phyloP scores from a whole-genome alignment of 1,140 invertebrate genomes.

The Drosophila erecta region DNA sequence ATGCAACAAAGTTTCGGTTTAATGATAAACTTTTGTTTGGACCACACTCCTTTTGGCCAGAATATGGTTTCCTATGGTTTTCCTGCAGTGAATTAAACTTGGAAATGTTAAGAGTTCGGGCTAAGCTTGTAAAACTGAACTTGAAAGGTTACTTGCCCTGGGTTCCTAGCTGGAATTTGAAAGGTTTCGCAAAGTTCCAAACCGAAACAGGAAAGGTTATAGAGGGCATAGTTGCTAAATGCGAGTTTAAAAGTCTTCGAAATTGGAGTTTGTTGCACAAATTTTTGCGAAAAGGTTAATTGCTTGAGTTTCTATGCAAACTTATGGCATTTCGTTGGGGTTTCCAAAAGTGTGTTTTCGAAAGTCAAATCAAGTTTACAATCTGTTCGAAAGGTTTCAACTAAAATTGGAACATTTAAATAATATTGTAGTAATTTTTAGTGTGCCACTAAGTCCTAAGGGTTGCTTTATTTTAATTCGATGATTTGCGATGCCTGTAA shows the following conservation, averaged over 20 bases:
- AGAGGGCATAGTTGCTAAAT: constrained; percentile 10
- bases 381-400: background rate
- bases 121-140: constrained; percentile 21
- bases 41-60: constrained; percentile 26
- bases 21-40: constrained; percentile 82
- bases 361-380: background rate
- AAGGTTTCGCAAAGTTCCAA: constrained; percentile 16
- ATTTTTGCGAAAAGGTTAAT: constrained; percentile 33
- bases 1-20: constrained; percentile 80
- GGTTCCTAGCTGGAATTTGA: constrained; percentile 24
- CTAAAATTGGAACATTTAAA: background rate
- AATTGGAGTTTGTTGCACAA: background rate
- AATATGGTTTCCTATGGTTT: constrained; percentile 33
- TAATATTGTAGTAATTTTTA: background rate
- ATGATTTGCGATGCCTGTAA: background rate
- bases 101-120: constrained; percentile 8
- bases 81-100: constrained; percentile 40
- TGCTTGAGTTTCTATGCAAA: constrained; percentile 1
- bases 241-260: constrained; percentile 20
- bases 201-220: constrained; percentile 40
- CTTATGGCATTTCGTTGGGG: constrained; percentile 2
- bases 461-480: background rate
- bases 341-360: background rate
- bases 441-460: background rate
- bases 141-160: constrained; percentile 36